Base-by-base conservation (phyloP, 2,797 vertebrate genomes). In the Acomys russatus region DNA sequence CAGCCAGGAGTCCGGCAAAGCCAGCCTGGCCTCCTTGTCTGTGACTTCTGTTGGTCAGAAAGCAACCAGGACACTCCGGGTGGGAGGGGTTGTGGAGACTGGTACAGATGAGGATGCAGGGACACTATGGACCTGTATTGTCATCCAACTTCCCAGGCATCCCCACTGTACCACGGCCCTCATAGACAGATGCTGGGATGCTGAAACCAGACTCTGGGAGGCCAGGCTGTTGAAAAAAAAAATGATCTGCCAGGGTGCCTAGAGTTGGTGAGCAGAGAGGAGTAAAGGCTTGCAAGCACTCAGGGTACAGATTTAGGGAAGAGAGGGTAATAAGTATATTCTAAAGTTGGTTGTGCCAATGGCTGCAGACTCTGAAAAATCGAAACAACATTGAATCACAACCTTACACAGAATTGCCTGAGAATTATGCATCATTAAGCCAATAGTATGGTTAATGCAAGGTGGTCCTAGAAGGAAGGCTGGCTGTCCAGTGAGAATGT, bases 391-490 rank as follows among this genome's bases (percentile, higher is more conserved):
- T 1, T 54, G 61, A 66, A 33, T 56, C 89, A 71, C 74, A 15
- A 64, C 35, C 56, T 94, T 70, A 78, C 76, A n/a, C 25, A 86
- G 86, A 92, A 49, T 17, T 80, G 14, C 66, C 14, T 59, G 64
- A 77, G 77, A 61, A 28, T 51, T 54, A 33, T 76, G n/a, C 14
- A 68, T 28, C 28, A 10, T 15, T 61, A 82, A 85, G 35, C 2
- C 33, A n/a, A 28, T 56, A 38, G 23, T 54, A 33, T 44, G 0
- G 44, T 33, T 25, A 20, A 49, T 44, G 88, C 6, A 17, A 73
- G n/a, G 70, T 77, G 44, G 91, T 20, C 35, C 25, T 0, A 0
- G n/a, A 23, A 88, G 71, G 68, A 44, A 14, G 0, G 0, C 49
- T 6, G 71, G 28, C 73, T 61, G 54, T 54, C 76, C 35, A 8